A percentile compares a stretch with the other conserved stretches of the same genome.
These are phyloP conservation scores for Meriones unguiculatus DNA, from an alignment of 2,113 vertebrate genomes.

Conservation along the genomic window DNA sequence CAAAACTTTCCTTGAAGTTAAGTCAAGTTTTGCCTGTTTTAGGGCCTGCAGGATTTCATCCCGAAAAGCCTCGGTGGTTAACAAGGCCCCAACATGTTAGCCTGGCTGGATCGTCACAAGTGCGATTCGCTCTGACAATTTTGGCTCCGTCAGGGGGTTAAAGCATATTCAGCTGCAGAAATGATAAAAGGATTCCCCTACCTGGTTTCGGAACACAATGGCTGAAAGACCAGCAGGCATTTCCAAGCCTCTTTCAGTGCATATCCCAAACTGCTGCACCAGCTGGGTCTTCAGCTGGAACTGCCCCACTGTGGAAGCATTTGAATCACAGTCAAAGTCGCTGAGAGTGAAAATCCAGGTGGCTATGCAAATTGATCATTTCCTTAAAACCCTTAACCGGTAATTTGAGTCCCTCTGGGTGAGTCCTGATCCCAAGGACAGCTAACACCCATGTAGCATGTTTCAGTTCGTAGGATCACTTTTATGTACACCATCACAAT, in stretches of 20 bases:
- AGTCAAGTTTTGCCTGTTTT: slow-evolving; percentile 83
- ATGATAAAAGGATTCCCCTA: slow-evolving; percentile 82
- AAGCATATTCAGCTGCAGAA: slow-evolving; percentile 80
- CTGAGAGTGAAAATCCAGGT: slow-evolving; percentile 74
- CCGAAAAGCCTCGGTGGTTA: slow-evolving; percentile 81
- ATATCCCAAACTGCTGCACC: slow-evolving; percentile 74
- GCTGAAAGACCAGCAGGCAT: slow-evolving; percentile 78
- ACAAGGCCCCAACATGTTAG: slow-evolving; percentile 81
- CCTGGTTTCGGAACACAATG: slow-evolving; percentile 81
- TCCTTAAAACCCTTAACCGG: slow-evolving; percentile 66
- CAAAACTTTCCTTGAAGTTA: slow-evolving; percentile 84
- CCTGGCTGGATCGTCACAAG: slow-evolving; percentile 80
- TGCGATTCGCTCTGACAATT: slow-evolving; percentile 76
- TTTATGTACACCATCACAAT: slow-evolving; percentile 64
- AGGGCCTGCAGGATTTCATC: slow-evolving; percentile 80
- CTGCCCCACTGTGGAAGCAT: slow-evolving; percentile 66
- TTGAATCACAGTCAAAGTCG: slow-evolving; percentile 70
- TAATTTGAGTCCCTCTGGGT: slow-evolving; percentile 69
- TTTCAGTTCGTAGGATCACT: slow-evolving; percentile 52
- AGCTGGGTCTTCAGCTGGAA: slow-evolving; percentile 77
- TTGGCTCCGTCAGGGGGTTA: slow-evolving; percentile 73
- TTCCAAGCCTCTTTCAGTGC: slow-evolving; percentile 77
- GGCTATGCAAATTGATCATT: slow-evolving; percentile 81
- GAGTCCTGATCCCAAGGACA: slow-evolving; percentile 69
- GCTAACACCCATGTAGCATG: slow-evolving; percentile 50